Percentiles rank a stretch among this genome's conserved stretches.
Evolutionary conservation across 2,797 vertebrate genomes (phyloP).

Genomic region (Alcedo atthis): DNA sequence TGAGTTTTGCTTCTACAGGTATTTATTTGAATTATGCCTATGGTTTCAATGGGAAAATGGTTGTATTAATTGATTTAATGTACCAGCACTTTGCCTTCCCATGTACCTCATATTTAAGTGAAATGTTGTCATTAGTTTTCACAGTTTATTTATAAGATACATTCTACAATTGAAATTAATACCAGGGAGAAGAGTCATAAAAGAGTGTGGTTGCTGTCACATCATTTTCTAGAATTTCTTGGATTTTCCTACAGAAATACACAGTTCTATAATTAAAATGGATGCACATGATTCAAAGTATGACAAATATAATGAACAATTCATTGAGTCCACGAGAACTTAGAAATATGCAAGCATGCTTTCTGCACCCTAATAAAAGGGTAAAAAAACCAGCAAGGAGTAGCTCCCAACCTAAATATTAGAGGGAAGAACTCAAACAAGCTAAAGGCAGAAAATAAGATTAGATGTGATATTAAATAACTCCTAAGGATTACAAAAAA

Average conservation of each 20-base stretch:
- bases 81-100: conserved; percentile 40
- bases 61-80: background rate
- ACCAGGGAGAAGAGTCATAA: background rate
- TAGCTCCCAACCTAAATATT: conserved; percentile 3
- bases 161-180: conserved; percentile 42
- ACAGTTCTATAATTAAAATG: conserved; percentile 29
- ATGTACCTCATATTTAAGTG: conserved; percentile 35
- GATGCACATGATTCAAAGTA: background rate
- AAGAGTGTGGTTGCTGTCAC: background rate
- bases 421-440: background rate
- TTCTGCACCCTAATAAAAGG: background rate
- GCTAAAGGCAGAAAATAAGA: conserved; percentile 10
- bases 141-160: conserved; percentile 37
- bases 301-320: background rate
- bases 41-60: background rate
- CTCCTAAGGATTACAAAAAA: conserved; percentile 28
- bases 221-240: conserved; percentile 20
- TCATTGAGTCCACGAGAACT: conserved; percentile 1
- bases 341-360: conserved; percentile 5
- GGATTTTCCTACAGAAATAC: background rate
- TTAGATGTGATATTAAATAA: background rate
- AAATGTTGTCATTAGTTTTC: conserved; percentile 54
- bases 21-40: background rate
- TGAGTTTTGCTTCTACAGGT: background rate
- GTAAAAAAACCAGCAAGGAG: conserved; percentile 16